These are phyloP conservation scores for Corydoras maculifer DNA, from an alignment of 2,113 vertebrate species.

Conservation along the genomic window DNA sequence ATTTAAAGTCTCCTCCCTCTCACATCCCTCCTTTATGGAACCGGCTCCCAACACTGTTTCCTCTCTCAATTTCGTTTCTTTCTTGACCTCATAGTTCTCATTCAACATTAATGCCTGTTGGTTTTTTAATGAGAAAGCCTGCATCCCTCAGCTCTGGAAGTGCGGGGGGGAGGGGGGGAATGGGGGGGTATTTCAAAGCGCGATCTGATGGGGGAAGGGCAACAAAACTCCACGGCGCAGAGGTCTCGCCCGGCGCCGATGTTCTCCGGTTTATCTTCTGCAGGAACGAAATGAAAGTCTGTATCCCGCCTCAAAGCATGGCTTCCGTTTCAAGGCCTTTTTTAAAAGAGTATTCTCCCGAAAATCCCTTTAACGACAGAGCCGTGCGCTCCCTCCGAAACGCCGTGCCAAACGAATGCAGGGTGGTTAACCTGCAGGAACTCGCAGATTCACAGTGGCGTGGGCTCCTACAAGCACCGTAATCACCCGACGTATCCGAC, in stretches of 20 bases:
- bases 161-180: slow-evolving; percentile 40
- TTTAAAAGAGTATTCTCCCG: background rate
- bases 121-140: slow-evolving; percentile 70
- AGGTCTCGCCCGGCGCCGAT: too few species aligned
- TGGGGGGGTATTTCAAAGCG: background rate
- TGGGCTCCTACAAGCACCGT: slow-evolving; percentile 51
- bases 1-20: too few species aligned
- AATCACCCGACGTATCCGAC: slow-evolving; percentile 58
- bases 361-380: background rate
- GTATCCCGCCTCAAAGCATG: background rate
- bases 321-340: background rate
- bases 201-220: slow-evolving; percentile 13
- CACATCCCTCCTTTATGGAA: background rate
- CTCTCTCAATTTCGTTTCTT: slow-evolving; percentile 38
- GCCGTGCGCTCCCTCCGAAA: background rate
- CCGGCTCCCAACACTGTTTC: slow-evolving; percentile 6
- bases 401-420: background rate
- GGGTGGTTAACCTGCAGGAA: slow-evolving; percentile 34
- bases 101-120: slow-evolving; percentile 73
- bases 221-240: slow-evolving; percentile 42
- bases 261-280: too few species aligned
- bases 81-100: slow-evolving; percentile 53
- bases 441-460: slow-evolving; percentile 47
- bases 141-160: slow-evolving; percentile 58
- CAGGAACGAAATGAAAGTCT: background rate